Base-by-base conservation (phyloP, 2,113 vertebrate genomes). In the Phalacrocorax carbo region DNA sequence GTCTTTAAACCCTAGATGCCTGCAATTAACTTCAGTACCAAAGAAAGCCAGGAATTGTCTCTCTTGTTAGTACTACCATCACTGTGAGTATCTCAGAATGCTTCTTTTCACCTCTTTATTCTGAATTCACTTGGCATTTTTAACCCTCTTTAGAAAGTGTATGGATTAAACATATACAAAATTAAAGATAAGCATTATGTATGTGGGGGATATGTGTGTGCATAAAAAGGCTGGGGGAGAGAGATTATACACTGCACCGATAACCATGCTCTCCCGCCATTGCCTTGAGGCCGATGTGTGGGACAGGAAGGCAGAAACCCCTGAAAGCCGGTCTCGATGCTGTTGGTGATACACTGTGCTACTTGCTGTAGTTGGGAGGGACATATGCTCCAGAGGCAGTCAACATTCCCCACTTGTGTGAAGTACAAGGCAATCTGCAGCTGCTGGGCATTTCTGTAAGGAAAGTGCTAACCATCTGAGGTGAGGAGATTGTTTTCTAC, bases 11-110 rank as follows among this genome's bases (percentile, higher is more conserved):
- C 36, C 58, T 73, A 65, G 91, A 83, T 88, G 83, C 23, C 88
- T 90, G 88, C 78, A 95, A 94, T 97, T 97, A 96, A 65, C 82
- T 96, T 88, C 75, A 68, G n/a, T 69, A 80, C 55, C 62, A 81
- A 96, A 89, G 87, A 52, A 86, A 66, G 55, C 34, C 52, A 44
- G 70, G 69, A 94, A 90, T 30, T 91, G 60, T 64, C 75, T 93
- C 70, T 70, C 84, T 71, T 72, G 62, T 95, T 95, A 85, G 81
- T 70, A 72, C 34, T 72, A 58, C 60, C 36, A 90, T 58, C 55
- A 48, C 64, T 61, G 11, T 34, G 32, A 79, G 54, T 85, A 57
- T 90, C 75, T 85, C 66, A 62, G 70, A 87, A 69, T 82, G 26
- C 48, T 89, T 72, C 57, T 80, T 91, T 95, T 90, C 86, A 64